phyloP scores from a whole-genome alignment of 1,140 invertebrate species.

The Meloidogyne floridensis region DNA sequence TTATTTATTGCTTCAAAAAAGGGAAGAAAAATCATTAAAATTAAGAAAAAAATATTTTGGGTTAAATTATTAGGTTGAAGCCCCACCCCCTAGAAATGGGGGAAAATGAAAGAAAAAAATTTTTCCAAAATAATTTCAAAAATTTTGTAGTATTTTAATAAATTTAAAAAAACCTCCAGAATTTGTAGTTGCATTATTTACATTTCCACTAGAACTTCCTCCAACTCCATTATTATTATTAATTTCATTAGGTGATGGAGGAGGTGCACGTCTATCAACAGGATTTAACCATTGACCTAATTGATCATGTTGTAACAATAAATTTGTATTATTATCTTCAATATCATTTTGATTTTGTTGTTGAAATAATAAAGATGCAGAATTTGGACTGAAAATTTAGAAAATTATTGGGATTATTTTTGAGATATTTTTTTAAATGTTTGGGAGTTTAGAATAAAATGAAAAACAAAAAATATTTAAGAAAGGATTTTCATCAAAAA shows the following conservation, averaged over 20 bases:
- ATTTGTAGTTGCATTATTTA: not conserved
- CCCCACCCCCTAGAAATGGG: no score
- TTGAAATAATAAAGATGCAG: slow-evolving; percentile 17
- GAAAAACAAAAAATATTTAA: no score
- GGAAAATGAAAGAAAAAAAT: no score
- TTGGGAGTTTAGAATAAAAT: no score
- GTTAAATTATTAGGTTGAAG: no score
- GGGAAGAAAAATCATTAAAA: not conserved
- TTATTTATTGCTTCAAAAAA: not conserved
- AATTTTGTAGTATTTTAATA: no score
- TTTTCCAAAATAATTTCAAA: no score
- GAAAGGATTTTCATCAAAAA: no score
- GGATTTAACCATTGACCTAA: slow-evolving; percentile 32
- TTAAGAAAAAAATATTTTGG: no score
- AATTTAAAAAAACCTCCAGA: not conserved
- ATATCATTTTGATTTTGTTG: not conserved
- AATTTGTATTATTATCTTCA: slow-evolving; percentile 10
- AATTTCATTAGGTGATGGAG: slow-evolving; percentile 15
- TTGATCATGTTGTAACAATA: slow-evolving; percentile 12
- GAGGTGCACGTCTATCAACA: slow-evolving; percentile 28
- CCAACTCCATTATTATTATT: not conserved
- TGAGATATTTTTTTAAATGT: no score
- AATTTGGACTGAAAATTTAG: slow-evolving; percentile 29
- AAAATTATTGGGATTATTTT: not conserved
- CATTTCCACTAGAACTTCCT: not conserved